A percentile compares a stretch with the other conserved stretches of the same genome.
phyloP scores from a whole-genome alignment of 1,140 invertebrate genomes.

The Heliconius hermathena region DNA sequence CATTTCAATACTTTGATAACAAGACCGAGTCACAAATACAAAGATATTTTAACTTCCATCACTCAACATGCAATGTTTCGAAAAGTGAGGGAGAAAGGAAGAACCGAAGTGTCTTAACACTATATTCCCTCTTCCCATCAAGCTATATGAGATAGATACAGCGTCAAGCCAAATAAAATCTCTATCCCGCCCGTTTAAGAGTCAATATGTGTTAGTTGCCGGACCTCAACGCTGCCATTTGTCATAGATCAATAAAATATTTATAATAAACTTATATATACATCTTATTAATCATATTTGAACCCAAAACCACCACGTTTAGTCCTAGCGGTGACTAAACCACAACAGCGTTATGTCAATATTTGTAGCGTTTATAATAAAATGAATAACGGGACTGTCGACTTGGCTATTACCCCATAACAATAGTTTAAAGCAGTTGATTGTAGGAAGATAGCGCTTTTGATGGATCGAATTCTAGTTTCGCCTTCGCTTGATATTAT shows the following conservation, averaged over 20 bases:
- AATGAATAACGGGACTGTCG: conserved; percentile 10
- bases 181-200: too few species aligned
- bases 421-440: conserved; percentile 14
- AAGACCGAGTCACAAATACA: too few species aligned
- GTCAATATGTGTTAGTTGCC: too few species aligned
- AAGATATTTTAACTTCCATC: too few species aligned
- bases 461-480: conserved; percentile 14
- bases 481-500: not conserved
- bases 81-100: too few species aligned
- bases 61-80: too few species aligned
- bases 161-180: too few species aligned
- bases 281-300: not conserved
- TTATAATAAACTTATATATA: not conserved
- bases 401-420: conserved; percentile 11
- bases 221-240: not conserved
- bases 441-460: conserved; percentile 14
- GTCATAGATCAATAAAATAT: not conserved
- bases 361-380: conserved; percentile 14
- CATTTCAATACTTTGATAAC: not conserved
- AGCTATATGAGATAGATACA: too few species aligned
- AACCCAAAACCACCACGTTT: not conserved
- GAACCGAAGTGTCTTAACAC: too few species aligned
- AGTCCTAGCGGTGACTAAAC: not conserved
- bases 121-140: too few species aligned
- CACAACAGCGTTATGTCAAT: not conserved